Evolutionary conservation across 2,888 invertebrate species (phyloP), one percentile per base, ranked within the genome.

Genomic region (Drosophila ezoana): DNA sequence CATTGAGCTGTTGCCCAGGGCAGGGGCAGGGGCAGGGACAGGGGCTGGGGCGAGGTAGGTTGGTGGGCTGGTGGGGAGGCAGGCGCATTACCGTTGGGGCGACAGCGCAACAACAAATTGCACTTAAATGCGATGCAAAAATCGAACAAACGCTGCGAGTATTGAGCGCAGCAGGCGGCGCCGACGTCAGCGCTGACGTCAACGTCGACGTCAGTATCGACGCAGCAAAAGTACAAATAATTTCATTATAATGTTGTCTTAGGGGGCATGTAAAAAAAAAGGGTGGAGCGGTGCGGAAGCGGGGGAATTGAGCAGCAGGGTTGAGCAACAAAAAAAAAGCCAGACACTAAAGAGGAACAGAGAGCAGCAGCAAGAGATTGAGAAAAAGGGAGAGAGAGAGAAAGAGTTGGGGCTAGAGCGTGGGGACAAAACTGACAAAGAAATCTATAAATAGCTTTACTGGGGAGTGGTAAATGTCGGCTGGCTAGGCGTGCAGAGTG

Each of bases 231-330:
- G 78, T 74, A 82, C 80, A 85, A 79, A 87, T 87, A 87, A 83
- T 83, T 85, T 82, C 80, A 83, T 87, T 83, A 83, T 80, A 83
- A 86, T 83, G 72, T 78, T 69, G 65, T 74, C 78, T 52, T 51
- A 28, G 63, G 51, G 32, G 20, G 43, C 35, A 38, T 33, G 75
- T 20, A 44, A 58, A 37, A 20, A 37, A 20, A 52, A n/a, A 38
- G 20, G 20, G 10, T 11, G 9, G 9, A n/a, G 33, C 13, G 38
- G 35, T 8, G 54, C 44, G 14, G 44, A 28, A 8, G 28, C 8
- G 14, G 33, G 14, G 16, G 33, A 28, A 41, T 48, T 51, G 53
- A 53, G 49, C 51, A 62, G 71, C 76, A 75, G 68, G 28, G 80
- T 53, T 49, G n/a, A 28, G 41, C 16, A 43, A 23, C 5, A 49